Evolutionary conservation across 2,888 invertebrate species (phyloP).

Genomic region (Andrena chrysosceles): DNA sequence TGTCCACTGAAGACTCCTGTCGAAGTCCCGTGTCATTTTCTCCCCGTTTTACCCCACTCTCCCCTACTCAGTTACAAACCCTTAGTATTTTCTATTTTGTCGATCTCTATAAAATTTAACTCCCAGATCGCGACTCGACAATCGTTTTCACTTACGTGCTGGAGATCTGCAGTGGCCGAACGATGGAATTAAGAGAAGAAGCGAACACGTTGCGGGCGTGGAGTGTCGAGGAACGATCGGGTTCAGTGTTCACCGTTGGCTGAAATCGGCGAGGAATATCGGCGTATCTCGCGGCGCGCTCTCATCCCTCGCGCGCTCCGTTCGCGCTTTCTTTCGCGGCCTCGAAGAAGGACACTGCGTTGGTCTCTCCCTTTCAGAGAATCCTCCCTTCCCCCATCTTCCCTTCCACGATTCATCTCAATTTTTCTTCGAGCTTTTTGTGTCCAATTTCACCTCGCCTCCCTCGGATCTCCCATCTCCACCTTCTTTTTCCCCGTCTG

Average conservation of each 20-base stretch:
- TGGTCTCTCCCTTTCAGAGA: slow-evolving; percentile 64
- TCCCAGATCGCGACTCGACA: too few relatives aligned
- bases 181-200: neutral
- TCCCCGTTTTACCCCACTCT: too few relatives aligned
- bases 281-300: slow-evolving; percentile 38
- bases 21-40: too few relatives aligned
- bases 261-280: slow-evolving; percentile 53
- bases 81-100: too few relatives aligned
- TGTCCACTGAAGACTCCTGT: too few relatives aligned
- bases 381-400: slow-evolving; percentile 65
- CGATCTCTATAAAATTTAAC: too few relatives aligned
- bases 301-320: slow-evolving; percentile 64
- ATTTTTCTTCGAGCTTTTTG: slow-evolving; percentile 81
- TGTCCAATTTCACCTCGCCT: slow-evolving; percentile 75
- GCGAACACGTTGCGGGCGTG: neutral
- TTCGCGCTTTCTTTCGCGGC: slow-evolving; percentile 70
- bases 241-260: slow-evolving; percentile 3
- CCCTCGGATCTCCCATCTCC: slow-evolving; percentile 77
- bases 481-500: slow-evolving; percentile 85
- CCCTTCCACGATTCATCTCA: slow-evolving; percentile 79
- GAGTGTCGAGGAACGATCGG: slow-evolving; percentile 6
- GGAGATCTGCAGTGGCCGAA: neutral
- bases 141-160: too few relatives aligned
- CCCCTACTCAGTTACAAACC: too few relatives aligned
- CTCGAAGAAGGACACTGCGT: slow-evolving; percentile 68